Evolutionary conservation across 2,797 vertebrate species (phyloP).

Genomic region (Danionella dracula): DNA sequence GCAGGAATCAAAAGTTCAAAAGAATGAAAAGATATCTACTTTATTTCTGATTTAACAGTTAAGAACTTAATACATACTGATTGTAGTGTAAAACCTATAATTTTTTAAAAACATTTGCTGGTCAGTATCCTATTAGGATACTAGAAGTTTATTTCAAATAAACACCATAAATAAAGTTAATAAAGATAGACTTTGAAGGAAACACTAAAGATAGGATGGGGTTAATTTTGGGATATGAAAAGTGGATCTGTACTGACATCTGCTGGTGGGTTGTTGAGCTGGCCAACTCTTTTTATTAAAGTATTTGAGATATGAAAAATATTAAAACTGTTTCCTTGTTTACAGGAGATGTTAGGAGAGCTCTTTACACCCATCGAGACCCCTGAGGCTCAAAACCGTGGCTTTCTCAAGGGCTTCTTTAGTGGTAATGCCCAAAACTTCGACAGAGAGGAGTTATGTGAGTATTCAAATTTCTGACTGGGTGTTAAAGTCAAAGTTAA

Average conservation of each 20-base stretch:
- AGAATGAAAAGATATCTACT: no score
- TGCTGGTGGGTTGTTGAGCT: slow-evolving; percentile 41
- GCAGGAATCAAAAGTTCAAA: no score
- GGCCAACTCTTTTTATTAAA: not conserved
- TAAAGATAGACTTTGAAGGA: not conserved
- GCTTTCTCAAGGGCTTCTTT: slow-evolving; percentile 96
- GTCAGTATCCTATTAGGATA: not conserved
- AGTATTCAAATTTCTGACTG: slow-evolving; percentile 56
- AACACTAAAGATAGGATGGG: not conserved
- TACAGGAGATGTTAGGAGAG: slow-evolving; percentile 94
- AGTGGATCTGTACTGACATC: slow-evolving; percentile 55
- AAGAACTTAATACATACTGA: no score
- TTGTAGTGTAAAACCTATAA: no score
- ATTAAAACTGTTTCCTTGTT: slow-evolving; percentile 1
- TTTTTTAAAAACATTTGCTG: no score
- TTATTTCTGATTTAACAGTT: no score
- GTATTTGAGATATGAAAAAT: not conserved
- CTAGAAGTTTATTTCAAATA: not conserved
- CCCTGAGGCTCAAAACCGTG: slow-evolving; percentile 93
- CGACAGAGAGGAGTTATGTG: slow-evolving; percentile 96
- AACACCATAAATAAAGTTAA: no score
- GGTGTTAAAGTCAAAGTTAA: no score
- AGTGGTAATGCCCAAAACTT: slow-evolving; percentile 91
- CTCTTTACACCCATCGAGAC: slow-evolving; percentile 93
- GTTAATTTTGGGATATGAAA: not conserved